Percentiles rank a stretch among this genome's conserved stretches.
Conservation (phyloP, 2,113 vertebrate species). For the Dolichotis patagonum region DNA sequence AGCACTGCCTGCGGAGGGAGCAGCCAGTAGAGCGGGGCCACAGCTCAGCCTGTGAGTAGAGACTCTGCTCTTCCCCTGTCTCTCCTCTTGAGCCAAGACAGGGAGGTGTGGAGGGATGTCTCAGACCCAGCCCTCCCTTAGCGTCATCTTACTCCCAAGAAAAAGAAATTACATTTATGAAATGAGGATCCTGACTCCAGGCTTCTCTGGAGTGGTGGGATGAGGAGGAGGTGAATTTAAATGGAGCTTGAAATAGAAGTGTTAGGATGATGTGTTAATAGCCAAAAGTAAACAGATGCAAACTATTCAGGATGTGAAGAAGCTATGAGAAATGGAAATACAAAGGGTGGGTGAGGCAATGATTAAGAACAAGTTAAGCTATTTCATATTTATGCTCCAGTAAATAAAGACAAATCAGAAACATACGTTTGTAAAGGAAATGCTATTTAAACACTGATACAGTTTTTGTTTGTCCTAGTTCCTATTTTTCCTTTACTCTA, state of each 20-base stretch:
- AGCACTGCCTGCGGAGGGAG: neutral
- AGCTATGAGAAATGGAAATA: neutral
- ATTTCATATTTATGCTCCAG: neutral
- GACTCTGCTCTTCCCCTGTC: neutral
- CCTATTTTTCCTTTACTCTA: neutral
- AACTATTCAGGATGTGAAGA: neutral
- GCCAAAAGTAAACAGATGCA: neutral
- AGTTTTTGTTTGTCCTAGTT: constrained; percentile 33
- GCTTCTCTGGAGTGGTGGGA: neutral
- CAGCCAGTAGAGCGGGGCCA: no score
- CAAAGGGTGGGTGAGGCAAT: neutral
- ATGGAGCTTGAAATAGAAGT: neutral
- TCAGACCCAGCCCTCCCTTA: neutral
- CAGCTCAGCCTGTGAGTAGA: neutral
- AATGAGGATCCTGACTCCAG: neutral
- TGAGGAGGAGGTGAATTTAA: neutral
- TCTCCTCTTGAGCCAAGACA: neutral
- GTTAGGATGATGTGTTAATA: neutral
- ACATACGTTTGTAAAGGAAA: neutral
- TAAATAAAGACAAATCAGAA: neutral
- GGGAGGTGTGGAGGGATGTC: neutral
- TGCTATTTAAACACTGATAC: neutral
- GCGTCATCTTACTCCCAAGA: neutral
- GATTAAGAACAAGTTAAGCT: neutral
- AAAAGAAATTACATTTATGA: no score